phyloP scores from a whole-genome alignment of 2,888 invertebrate genomes.

The Cenopis cana region DNA sequence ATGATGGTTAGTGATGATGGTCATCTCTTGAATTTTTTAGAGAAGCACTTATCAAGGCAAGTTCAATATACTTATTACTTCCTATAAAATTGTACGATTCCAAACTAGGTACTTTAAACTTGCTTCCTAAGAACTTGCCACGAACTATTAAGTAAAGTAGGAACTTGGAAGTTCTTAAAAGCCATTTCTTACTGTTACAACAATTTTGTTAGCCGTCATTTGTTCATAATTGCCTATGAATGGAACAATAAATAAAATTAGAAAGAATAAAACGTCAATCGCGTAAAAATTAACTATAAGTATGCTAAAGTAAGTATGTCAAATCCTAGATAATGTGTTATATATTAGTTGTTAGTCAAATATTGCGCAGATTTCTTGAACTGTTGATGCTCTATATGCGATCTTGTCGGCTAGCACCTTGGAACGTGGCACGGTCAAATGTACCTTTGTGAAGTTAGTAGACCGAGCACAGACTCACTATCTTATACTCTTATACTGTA shows the following conservation, averaged over 20 bases:
- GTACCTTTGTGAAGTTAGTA: no score
- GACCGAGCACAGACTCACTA: no score
- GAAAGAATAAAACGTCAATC: no score
- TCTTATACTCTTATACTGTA: no score
- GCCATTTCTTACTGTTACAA: conserved; percentile 17
- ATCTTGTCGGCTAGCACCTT: no score
- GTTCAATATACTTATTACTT: conserved; percentile 18
- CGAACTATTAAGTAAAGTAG: conserved; percentile 9
- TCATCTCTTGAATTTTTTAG: not conserved
- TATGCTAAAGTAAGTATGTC: no score
- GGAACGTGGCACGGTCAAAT: no score
- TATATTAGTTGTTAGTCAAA: no score
- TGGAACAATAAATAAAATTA: not conserved
- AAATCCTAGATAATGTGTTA: no score
- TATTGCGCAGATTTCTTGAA: no score
- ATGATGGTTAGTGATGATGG: not conserved
- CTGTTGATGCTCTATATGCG: no score
- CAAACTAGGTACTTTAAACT: conserved; percentile 17
- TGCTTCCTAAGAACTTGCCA: conserved; percentile 15
- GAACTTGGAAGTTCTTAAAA: conserved; percentile 18
- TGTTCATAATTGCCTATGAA: not conserved
- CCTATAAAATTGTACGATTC: conserved; percentile 4
- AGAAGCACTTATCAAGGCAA: not conserved
- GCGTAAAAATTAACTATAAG: no score
- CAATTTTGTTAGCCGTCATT: not conserved